phyloP scores from a whole-genome alignment of 2,113 vertebrate species.

The Potamarius usumacintae region DNA sequence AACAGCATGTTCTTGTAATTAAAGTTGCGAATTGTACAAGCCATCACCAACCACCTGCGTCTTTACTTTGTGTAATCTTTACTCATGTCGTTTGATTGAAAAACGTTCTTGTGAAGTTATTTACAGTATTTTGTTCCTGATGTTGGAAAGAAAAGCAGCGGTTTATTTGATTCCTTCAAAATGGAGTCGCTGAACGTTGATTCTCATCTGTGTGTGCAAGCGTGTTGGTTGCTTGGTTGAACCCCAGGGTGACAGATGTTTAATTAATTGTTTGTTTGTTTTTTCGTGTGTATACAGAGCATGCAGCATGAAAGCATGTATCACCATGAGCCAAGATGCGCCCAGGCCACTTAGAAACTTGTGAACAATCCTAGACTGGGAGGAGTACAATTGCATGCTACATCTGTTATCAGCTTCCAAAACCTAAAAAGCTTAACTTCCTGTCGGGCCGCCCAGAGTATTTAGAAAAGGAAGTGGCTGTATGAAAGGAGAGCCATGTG shows the following conservation, averaged over 20 bases:
- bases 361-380: constrained; percentile 42
- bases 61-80: constrained; percentile 13
- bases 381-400: constrained; percentile 45
- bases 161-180: constrained; percentile 27
- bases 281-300: constrained; percentile 14
- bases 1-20: neutral
- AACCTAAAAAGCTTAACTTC: constrained; percentile 61
- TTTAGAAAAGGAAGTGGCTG: constrained; percentile 62
- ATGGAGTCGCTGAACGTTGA: neutral
- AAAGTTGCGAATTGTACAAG: constrained; percentile 21
- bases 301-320: constrained; percentile 60
- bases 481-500: constrained; percentile 41
- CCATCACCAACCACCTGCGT: constrained; percentile 24
- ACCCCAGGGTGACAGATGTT: neutral
- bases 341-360: constrained; percentile 35
- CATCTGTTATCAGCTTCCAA: constrained; percentile 59
- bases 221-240: neutral
- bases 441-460: constrained; percentile 56
- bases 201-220: neutral
- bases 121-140: constrained; percentile 2
- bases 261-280: constrained; percentile 20
- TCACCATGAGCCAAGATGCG: constrained; percentile 33
- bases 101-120: neutral
- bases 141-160: neutral
- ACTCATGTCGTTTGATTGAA: constrained; percentile 23